A percentile compares a stretch with the other conserved stretches of the same genome.
These are phyloP conservation scores for Noctua comes DNA, from an alignment of 2,888 invertebrate species.

Conservation along the genomic window DNA sequence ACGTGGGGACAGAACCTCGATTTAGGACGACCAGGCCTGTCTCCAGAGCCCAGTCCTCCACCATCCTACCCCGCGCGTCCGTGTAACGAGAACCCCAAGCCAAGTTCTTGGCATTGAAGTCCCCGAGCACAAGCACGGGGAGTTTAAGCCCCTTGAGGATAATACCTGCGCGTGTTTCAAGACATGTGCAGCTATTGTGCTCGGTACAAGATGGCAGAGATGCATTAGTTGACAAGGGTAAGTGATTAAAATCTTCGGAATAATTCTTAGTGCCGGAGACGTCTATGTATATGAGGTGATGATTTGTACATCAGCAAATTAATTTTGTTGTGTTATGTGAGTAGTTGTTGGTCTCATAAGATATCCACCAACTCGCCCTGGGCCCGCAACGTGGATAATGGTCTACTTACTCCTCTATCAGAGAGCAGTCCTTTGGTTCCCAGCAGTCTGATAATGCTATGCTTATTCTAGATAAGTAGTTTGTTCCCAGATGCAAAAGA, in stretches of 20 bases:
- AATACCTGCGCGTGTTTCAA: background rate
- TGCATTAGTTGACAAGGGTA: constrained; percentile 28
- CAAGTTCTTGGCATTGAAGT: no score
- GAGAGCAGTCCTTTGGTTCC: background rate
- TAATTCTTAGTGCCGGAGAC: background rate
- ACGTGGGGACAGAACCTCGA: no score
- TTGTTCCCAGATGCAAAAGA: background rate
- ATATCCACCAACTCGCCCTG: background rate
- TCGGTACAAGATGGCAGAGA: background rate
- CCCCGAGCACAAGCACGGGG: no score
- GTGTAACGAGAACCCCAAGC: no score
- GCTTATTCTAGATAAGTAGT: background rate
- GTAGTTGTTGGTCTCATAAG: background rate
- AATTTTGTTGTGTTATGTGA: no score
- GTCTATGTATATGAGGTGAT: background rate
- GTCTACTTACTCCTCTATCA: background rate
- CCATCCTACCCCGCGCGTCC: no score
- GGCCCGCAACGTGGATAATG: background rate
- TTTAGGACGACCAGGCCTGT: no score
- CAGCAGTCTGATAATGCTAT: background rate
- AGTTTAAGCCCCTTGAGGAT: constrained; percentile 19
- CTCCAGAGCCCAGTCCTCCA: no score
- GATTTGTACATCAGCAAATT: no score
- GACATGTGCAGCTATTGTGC: constrained; percentile 8
- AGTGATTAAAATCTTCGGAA: background rate